Percentiles rank a stretch among this genome's conserved stretches.
phyloP scores from a whole-genome alignment of 2,797 vertebrate species.

The Enteromius viviparus region DNA sequence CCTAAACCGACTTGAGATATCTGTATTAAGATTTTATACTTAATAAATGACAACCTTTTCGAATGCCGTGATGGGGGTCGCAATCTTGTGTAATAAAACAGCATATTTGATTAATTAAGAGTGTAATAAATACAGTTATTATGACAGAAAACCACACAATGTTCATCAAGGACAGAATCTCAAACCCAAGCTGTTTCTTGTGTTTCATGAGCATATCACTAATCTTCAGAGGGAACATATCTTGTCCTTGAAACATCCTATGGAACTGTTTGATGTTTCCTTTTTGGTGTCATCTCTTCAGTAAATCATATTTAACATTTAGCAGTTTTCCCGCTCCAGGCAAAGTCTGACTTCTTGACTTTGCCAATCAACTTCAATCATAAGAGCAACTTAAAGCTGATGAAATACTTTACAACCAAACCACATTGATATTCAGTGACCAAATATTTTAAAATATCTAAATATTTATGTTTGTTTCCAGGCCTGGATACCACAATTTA shows the following conservation, averaged over 20 bases:
- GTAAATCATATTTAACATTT: not conserved
- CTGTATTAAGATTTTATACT: not conserved
- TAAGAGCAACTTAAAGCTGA: not conserved
- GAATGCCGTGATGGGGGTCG: not conserved
- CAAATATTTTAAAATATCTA: not conserved
- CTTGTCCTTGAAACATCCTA: slow-evolving; percentile 8
- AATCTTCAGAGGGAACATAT: not conserved
- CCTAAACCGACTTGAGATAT: not conserved
- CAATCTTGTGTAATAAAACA: not conserved
- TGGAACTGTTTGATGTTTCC: not conserved
- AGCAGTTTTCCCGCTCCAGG: not conserved
- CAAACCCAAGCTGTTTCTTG: not conserved
- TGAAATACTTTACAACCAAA: not conserved
- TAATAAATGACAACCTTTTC: not conserved
- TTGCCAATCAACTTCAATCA: slow-evolving; percentile 11
- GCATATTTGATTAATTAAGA: not conserved
- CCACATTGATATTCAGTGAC: not conserved
- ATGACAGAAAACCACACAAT: not conserved
- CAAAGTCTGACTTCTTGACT: not conserved
- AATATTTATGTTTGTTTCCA: not conserved
- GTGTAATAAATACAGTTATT: too few relatives aligned
- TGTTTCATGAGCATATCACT: not conserved
- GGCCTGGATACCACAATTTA: not conserved
- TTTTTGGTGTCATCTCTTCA: not conserved
- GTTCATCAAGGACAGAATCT: not conserved